These are phyloP conservation scores for Engraulis encrasicolus DNA, from an alignment of 2,113 vertebrate species.

Conservation along the genomic window DNA sequence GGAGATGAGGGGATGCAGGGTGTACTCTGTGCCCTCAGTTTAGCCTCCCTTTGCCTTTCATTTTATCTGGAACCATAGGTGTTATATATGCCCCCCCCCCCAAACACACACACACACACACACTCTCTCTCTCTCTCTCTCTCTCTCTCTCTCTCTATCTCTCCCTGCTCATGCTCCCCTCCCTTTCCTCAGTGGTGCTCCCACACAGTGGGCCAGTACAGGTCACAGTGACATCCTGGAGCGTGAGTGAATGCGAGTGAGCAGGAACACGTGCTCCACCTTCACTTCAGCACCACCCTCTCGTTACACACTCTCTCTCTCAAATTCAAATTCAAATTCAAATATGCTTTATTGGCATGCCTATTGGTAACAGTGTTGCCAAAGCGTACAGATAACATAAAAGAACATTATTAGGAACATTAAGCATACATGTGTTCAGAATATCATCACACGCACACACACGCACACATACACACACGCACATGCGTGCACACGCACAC, in stretches of 20 bases:
- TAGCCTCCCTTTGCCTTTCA: neutral
- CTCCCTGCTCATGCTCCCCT: slow-evolving; percentile 28
- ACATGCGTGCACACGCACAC: too few relatives aligned
- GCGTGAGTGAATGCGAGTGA: slow-evolving; percentile 30
- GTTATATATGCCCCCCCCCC: neutral
- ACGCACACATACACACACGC: too few relatives aligned
- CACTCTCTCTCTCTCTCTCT: neutral
- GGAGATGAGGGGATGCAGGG: too few relatives aligned
- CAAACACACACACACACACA: too few relatives aligned
- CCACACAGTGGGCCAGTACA: slow-evolving; percentile 54
- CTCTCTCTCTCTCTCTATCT: neutral
- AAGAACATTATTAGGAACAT: too few relatives aligned
- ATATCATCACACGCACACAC: too few relatives aligned
- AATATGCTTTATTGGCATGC: too few relatives aligned
- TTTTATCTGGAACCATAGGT: neutral
- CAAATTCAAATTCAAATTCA: too few relatives aligned
- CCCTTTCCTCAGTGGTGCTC: slow-evolving; percentile 54
- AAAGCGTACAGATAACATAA: too few relatives aligned
- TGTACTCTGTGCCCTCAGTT: neutral
- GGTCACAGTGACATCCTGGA: slow-evolving; percentile 66
- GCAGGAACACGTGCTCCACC: neutral
- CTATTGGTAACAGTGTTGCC: too few relatives aligned
- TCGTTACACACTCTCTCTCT: neutral
- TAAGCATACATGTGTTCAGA: too few relatives aligned
- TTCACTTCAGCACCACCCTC: neutral